phyloP scores from a whole-genome alignment of 2,888 invertebrate species.

The Phyllotreta striolata region DNA sequence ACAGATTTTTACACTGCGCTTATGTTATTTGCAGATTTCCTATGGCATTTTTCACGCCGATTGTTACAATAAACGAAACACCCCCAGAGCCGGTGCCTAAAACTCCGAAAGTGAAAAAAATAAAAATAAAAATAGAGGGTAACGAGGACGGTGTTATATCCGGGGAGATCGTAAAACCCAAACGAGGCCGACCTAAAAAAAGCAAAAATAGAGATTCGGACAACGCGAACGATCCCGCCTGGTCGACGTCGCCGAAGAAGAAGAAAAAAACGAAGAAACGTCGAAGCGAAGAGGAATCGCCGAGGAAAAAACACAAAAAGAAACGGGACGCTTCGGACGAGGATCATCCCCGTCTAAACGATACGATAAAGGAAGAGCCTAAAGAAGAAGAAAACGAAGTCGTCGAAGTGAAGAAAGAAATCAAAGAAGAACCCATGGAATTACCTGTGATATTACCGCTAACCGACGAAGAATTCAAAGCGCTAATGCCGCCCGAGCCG shows the following conservation, averaged over 20 bases:
- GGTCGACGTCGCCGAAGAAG: conserved; percentile 30
- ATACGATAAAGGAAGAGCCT: conserved; percentile 37
- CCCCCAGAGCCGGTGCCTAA: conserved; percentile 33
- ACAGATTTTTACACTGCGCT: conserved; percentile 17
- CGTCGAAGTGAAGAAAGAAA: conserved; percentile 42
- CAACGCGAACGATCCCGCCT: conserved; percentile 32
- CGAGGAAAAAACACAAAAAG: conserved; percentile 17
- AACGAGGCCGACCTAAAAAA: conserved; percentile 39
- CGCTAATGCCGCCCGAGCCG: conserved; percentile 31
- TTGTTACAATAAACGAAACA: conserved; percentile 54
- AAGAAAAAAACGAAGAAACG: conserved; percentile 32
- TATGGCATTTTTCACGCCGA: conserved; percentile 53
- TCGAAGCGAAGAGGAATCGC: conserved; percentile 24
- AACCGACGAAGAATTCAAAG: conserved; percentile 39
- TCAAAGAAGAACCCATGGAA: conserved; percentile 42
- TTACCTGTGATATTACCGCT: conserved; percentile 37
- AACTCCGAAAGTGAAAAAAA: conserved; percentile 40
- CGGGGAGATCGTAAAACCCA: conserved; percentile 40
- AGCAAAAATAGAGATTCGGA: conserved; percentile 9
- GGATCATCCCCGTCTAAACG: conserved; percentile 3
- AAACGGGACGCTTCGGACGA: conserved; percentile 15
- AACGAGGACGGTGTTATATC: conserved; percentile 40
- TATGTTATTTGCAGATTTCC: conserved; percentile 53
- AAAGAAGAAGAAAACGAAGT: conserved; percentile 30
- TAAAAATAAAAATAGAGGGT: conserved; percentile 41